Conservation (phyloP, 2,797 vertebrate species). For the Protosalanx chinensis region DNA sequence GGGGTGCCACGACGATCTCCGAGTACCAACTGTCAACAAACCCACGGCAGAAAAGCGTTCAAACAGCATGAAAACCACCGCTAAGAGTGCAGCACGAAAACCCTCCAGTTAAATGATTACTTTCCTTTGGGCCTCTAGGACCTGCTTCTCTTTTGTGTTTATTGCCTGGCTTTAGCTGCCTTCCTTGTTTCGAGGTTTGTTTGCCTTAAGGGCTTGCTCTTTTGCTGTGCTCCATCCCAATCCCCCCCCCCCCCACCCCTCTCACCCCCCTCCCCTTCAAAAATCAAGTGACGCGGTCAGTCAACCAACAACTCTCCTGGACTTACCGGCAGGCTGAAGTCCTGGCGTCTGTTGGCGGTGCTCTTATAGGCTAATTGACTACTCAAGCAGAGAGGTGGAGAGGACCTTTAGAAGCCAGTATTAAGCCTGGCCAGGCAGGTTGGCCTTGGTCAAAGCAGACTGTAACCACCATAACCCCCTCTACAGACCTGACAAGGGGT, state of each 20-base stretch:
- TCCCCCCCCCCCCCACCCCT: background rate
- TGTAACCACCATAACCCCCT: slow-evolving; percentile 4
- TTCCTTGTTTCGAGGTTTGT: slow-evolving; percentile 35
- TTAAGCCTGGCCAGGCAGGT: slow-evolving; percentile 30
- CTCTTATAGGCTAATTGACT: slow-evolving; percentile 54
- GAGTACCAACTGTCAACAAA: slow-evolving; percentile 46
- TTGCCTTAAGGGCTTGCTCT: slow-evolving; percentile 33
- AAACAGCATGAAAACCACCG: slow-evolving; percentile 37
- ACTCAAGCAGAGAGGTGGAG: slow-evolving; percentile 44
- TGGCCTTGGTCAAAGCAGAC: slow-evolving; percentile 28
- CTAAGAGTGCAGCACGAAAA: slow-evolving; percentile 33
- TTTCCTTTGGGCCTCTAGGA: slow-evolving; percentile 45
- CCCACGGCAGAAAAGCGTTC: slow-evolving; percentile 36
- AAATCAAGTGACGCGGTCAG: slow-evolving; percentile 12
- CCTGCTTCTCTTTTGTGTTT: slow-evolving; percentile 40
- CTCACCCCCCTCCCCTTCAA: background rate
- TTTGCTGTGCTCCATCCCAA: slow-evolving; percentile 5
- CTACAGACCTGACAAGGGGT: slow-evolving; percentile 27
- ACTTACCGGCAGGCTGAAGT: slow-evolving; percentile 23
- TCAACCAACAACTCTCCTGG: slow-evolving; percentile 26
- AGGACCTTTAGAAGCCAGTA: slow-evolving; percentile 32
- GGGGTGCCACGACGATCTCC: slow-evolving; percentile 1
- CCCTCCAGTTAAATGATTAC: slow-evolving; percentile 45
- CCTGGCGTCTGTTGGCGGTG: slow-evolving; percentile 25
- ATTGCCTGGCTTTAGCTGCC: slow-evolving; percentile 38